A percentile compares a stretch with the other conserved stretches of the same genome.
These are phyloP conservation scores for Heptranchias perlo DNA, from an alignment of 2,113 vertebrate species.

Conservation along the genomic window DNA sequence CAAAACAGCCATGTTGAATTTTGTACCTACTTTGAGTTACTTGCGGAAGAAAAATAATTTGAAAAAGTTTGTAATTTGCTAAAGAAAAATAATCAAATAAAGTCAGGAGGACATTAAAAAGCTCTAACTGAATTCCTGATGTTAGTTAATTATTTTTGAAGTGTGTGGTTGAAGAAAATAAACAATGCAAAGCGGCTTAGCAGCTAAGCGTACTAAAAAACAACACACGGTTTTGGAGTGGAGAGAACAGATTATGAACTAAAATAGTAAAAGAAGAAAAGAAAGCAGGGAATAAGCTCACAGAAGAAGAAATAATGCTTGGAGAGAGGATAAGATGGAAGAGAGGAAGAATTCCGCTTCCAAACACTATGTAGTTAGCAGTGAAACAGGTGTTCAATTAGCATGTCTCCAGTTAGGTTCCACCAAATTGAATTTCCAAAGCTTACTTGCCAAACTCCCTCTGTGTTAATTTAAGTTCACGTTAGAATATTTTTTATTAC, in stretches of 20 bases:
- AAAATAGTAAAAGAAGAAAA: background rate
- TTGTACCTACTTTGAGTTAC: background rate
- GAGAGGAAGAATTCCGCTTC: background rate
- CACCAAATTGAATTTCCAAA: slow-evolving; percentile 20
- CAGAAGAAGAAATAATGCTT: background rate
- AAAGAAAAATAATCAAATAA: background rate
- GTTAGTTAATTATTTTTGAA: background rate
- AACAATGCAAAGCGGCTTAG: background rate
- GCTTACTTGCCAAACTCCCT: background rate
- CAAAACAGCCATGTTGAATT: background rate
- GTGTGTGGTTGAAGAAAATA: background rate
- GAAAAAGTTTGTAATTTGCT: background rate
- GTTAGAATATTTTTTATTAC: background rate
- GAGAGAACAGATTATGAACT: background rate
- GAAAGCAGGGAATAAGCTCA: background rate
- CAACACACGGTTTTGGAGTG: background rate
- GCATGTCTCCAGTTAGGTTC: background rate
- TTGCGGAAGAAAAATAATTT: background rate
- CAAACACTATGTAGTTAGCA: background rate
- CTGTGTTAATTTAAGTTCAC: background rate
- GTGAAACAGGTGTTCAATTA: background rate
- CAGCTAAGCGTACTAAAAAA: no score
- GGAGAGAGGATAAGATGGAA: background rate
- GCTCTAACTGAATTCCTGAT: background rate
- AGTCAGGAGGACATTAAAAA: background rate